Evolutionary conservation across 2,113 vertebrate species (phyloP), one percentile per base, ranked within the genome.

Genomic region (Ranitomeya variabilis): DNA sequence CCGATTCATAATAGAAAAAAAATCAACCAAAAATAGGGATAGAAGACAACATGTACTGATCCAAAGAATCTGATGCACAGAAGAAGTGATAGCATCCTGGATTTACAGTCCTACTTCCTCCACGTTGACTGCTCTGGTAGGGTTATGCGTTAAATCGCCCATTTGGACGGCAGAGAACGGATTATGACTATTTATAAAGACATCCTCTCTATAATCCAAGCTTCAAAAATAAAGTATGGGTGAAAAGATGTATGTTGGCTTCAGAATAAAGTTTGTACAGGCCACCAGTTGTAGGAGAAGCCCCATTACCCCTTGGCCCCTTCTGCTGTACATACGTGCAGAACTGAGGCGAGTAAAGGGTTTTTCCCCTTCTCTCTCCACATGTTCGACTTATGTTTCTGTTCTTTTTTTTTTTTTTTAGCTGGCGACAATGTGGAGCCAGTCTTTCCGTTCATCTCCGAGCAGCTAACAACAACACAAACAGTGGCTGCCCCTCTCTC

Each of bases 391-490:
- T 94, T 94, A 93, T 90, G 93, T 94, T 92, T 91, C 91, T 80
- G 92, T 92, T 45, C 26, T 31, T 45, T 45, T 45, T 45, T 45
- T 45, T 45, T 45, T 45, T 93, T 92, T 93, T 92, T 92, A 91
- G 64, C 92, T 92, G 93, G 93, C 92, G 94, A 92, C 94, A 92
- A 89, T 71, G 90, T 92, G 94, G 94, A 95, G 95, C 95, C 95
- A 57, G 91, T 93, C 89, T 92, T 91, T 92, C 95, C 93, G 89
- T 69, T 90, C 89, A n/a, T 91, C 86, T 90, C 77, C 90, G 91
- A 91, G 93, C 90, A 92, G 90, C 92, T 92, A 90, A 91, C 89
- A 91, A 92, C 94, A 93, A 90, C 93, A 92, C 93, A 92, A 93
- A 90, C 94, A 91, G 84, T 66, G 86, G 66, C 90, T 55, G 89